Percentiles rank a stretch among this genome's conserved stretches.
Evolutionary conservation across 2,888 invertebrate species (phyloP).

Genomic region (Phasia obesa): DNA sequence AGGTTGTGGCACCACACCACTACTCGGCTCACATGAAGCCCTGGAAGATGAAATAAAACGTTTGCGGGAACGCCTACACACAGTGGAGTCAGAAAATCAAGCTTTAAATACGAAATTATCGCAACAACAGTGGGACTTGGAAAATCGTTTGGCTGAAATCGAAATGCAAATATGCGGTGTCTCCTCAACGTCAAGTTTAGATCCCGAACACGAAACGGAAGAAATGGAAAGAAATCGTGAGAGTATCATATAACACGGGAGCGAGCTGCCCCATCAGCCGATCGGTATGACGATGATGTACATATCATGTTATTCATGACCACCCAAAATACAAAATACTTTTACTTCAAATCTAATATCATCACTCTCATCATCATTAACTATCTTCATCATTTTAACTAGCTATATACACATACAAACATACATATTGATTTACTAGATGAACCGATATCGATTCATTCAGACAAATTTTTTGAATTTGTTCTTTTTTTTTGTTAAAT

Average conservation of each 20-base stretch:
- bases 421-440: constrained; percentile 6
- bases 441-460: constrained; percentile 10
- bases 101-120: constrained; percentile 95
- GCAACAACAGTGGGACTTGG: constrained; percentile 98
- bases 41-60: constrained; percentile 96
- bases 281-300: constrained; percentile 81
- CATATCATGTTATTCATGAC: constrained; percentile 82
- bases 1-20: constrained; percentile 85
- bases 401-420: neutral
- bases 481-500: constrained; percentile 50
- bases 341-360: constrained; percentile 30
- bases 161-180: constrained; percentile 98
- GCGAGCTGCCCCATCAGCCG: constrained; percentile 86
- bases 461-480: constrained; percentile 25
- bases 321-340: constrained; percentile 51
- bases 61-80: constrained; percentile 93
- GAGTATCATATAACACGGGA: constrained; percentile 97
- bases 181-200: constrained; percentile 88
- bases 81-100: constrained; percentile 96
- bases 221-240: constrained; percentile 95
- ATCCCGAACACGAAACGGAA: constrained; percentile 84
- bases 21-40: constrained; percentile 89
- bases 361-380: constrained; percentile 55
- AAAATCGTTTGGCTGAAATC: constrained; percentile 96
- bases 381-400: neutral